A percentile compares a stretch with the other conserved stretches of the same genome.
These are phyloP conservation scores for Pyralis farinalis DNA, from an alignment of 2,888 invertebrate species.

Conservation along the genomic window DNA sequence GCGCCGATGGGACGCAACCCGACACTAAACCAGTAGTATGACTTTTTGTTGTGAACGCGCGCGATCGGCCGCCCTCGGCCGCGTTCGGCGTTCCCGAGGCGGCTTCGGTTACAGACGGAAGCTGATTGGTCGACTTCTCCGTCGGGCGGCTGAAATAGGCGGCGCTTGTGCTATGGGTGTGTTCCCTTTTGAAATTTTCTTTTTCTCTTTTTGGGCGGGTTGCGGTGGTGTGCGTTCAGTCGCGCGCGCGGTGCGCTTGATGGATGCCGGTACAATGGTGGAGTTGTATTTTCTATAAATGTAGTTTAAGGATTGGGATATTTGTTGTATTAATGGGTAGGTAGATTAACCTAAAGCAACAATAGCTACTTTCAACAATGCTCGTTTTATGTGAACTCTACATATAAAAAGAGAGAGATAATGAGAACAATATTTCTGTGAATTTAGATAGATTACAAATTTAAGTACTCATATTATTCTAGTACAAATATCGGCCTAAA, in stretches of 20 bases:
- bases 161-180: slow-evolving; percentile 65
- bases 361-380: too few relatives aligned
- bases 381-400: too few relatives aligned
- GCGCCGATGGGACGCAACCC: slow-evolving; percentile 79
- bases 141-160: slow-evolving; percentile 57
- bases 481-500: too few relatives aligned
- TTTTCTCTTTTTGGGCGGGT: slow-evolving; percentile 78
- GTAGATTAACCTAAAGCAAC: neutral
- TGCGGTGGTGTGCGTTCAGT: slow-evolving; percentile 74
- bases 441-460: too few relatives aligned
- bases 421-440: too few relatives aligned
- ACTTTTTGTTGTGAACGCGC: slow-evolving; percentile 77
- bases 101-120: slow-evolving; percentile 31
- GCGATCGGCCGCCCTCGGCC: slow-evolving; percentile 62
- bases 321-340: slow-evolving; percentile 6
- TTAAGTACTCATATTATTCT: too few relatives aligned
- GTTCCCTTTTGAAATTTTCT: slow-evolving; percentile 76
- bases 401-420: too few relatives aligned
- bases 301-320: slow-evolving; percentile 2
- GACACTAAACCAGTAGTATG: slow-evolving; percentile 78
- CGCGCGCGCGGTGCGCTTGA: slow-evolving; percentile 65
- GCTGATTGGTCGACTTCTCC: slow-evolving; percentile 40
- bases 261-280: slow-evolving; percentile 48
- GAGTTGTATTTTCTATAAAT: slow-evolving; percentile 4
- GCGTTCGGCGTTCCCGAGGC: slow-evolving; percentile 38